Evolutionary conservation across 2,888 invertebrate species (phyloP).

Genomic region (Nemotelus nigrinus): DNA sequence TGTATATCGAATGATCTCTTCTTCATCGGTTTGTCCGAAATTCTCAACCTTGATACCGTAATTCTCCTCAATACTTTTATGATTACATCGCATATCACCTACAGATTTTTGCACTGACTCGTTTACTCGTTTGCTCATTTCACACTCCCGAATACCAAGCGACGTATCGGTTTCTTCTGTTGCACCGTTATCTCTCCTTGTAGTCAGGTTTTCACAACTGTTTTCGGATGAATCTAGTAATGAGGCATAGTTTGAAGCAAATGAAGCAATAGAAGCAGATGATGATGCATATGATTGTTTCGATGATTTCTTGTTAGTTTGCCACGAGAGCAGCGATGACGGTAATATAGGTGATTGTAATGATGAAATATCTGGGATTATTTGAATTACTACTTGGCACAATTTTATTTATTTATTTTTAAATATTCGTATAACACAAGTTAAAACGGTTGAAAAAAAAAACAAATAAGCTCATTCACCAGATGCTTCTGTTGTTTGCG

Average conservation of each 20-base stretch:
- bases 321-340: slow-evolving; percentile 18
- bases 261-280: slow-evolving; percentile 19
- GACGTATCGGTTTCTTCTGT: neutral
- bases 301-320: neutral
- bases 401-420: neutral
- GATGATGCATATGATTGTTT: slow-evolving; percentile 23
- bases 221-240: slow-evolving; percentile 14
- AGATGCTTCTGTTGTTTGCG: too few relatives aligned
- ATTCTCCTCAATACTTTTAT: slow-evolving; percentile 8
- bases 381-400: slow-evolving; percentile 13
- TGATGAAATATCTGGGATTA: slow-evolving; percentile 29
- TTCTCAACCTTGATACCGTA: slow-evolving; percentile 40
- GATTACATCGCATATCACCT: neutral
- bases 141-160: neutral
- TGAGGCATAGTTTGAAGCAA: slow-evolving; percentile 25
- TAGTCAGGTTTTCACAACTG: neutral
- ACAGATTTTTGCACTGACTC: neutral
- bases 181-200: neutral
- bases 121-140: neutral
- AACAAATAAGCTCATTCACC: too few relatives aligned
- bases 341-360: slow-evolving; percentile 20
- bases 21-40: slow-evolving; percentile 52
- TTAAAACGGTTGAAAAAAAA: too few relatives aligned
- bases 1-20: slow-evolving; percentile 54
- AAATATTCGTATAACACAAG: too few relatives aligned